phyloP scores from a whole-genome alignment of 2,797 vertebrate species.

The Microtus agrestis region DNA sequence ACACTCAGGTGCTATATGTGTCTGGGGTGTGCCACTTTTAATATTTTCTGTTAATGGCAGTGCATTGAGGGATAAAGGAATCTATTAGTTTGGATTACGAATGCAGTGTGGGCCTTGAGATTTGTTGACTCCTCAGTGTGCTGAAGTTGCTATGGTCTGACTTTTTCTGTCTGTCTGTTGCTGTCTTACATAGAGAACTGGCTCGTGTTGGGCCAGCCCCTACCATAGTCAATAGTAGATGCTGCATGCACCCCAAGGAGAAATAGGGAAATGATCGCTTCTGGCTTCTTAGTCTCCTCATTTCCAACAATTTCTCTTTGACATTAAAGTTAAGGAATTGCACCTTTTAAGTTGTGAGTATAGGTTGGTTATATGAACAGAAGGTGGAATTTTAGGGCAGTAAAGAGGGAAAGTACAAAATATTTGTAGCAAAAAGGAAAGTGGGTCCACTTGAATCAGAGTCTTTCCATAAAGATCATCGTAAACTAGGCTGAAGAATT shows the following conservation, averaged over 20 bases:
- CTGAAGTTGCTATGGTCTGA: not conserved
- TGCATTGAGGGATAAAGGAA: not conserved
- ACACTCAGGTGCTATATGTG: not conserved
- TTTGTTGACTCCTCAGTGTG: not conserved
- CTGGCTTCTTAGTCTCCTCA: not conserved
- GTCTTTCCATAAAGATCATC: no score
- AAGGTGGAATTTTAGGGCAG: not conserved
- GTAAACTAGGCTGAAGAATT: not conserved
- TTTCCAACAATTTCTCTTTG: not conserved
- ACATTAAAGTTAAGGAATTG: not conserved
- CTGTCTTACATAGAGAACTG: rapidly evolving
- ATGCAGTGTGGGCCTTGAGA: not conserved
- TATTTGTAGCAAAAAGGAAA: not conserved
- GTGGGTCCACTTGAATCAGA: not conserved
- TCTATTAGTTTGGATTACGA: not conserved
- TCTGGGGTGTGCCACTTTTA: not conserved
- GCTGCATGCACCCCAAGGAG: no score
- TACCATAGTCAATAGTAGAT: not conserved
- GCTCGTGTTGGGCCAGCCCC: not conserved
- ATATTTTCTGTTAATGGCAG: not conserved
- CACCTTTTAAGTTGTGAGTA: not conserved
- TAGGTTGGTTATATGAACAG: not conserved
- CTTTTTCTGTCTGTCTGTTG: not conserved
- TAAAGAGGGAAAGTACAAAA: not conserved
- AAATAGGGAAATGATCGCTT: not conserved